A percentile compares a stretch with the other conserved stretches of the same genome.
Conservation (phyloP, 2,888 invertebrate genomes). For the Hydropsyche betteni region DNA sequence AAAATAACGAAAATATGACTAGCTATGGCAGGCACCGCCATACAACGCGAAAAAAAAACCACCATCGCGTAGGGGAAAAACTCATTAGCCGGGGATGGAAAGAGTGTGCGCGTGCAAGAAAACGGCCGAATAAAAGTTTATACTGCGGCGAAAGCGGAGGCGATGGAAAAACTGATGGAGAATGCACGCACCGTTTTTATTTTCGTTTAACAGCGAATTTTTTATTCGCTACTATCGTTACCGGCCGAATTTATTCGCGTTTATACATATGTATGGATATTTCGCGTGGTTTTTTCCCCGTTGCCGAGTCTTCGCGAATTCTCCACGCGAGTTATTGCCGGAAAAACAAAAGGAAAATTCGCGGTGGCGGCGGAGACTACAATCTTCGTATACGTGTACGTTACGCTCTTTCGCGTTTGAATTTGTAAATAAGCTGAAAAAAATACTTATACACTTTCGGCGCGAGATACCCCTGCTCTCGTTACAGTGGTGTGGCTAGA, state of each 20-base stretch:
- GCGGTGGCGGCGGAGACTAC: not conserved
- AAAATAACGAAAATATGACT: slow-evolving; percentile 31
- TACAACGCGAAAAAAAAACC: not conserved
- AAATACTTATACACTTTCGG: not conserved
- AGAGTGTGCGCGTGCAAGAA: slow-evolving; percentile 5
- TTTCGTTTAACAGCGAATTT: slow-evolving; percentile 30
- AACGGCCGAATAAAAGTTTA: slow-evolving; percentile 37
- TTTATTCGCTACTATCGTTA: slow-evolving; percentile 32
- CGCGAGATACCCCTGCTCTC: too few relatives aligned
- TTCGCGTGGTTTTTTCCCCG: not conserved
- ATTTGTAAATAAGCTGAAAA: slow-evolving; percentile 13
- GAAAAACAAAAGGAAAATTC: slow-evolving; percentile 16
- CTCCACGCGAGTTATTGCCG: slow-evolving; percentile 15
- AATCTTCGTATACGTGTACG: not conserved
- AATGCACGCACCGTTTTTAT: slow-evolving; percentile 25
- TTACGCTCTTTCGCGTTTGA: not conserved
- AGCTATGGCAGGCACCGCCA: not conserved
- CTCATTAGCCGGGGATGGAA: slow-evolving; percentile 34
- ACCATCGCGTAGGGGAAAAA: slow-evolving; percentile 24
- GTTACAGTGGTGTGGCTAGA: too few relatives aligned
- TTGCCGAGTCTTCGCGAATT: slow-evolving; percentile 11
- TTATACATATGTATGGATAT: not conserved
- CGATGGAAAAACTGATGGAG: slow-evolving; percentile 17
- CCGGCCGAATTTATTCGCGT: slow-evolving; percentile 17
- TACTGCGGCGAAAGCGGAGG: slow-evolving; percentile 9